Evolutionary conservation across 2,113 vertebrate genomes (phyloP).

Genomic region (Ictalurus punctatus): DNA sequence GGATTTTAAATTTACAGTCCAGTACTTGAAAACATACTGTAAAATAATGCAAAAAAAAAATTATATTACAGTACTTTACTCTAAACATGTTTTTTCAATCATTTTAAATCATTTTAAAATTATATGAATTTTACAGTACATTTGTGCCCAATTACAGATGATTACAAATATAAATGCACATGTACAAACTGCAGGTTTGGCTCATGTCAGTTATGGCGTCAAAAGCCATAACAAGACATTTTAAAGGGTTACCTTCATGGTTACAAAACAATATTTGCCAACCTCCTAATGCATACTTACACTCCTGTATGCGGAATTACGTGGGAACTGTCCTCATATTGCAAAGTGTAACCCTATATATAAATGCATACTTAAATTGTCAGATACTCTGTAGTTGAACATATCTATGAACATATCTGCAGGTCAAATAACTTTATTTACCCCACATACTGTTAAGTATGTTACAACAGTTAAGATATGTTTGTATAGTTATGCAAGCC

Average conservation of each 20-base stretch:
- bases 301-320: neutral
- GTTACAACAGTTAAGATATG: neutral
- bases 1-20: neutral
- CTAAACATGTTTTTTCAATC: neutral
- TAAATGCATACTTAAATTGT: neutral
- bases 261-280: neutral
- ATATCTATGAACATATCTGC: neutral
- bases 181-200: neutral
- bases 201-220: neutral
- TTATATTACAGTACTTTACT: neutral
- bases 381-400: neutral
- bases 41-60: neutral
- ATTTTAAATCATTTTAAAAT: neutral
- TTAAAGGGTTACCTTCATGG: neutral
- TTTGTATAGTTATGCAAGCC: neutral
- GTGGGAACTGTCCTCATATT: too few species aligned
- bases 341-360: neutral
- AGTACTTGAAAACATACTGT: neutral
- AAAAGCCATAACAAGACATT: neutral
- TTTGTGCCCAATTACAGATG: neutral
- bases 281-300: neutral
- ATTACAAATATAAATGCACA: neutral
- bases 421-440: neutral
- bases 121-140: neutral
- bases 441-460: neutral